A percentile compares a stretch with the other conserved stretches of the same genome.
Evolutionary conservation across 2,113 vertebrate species (phyloP).

Genomic region (Ciconia boyciana): DNA sequence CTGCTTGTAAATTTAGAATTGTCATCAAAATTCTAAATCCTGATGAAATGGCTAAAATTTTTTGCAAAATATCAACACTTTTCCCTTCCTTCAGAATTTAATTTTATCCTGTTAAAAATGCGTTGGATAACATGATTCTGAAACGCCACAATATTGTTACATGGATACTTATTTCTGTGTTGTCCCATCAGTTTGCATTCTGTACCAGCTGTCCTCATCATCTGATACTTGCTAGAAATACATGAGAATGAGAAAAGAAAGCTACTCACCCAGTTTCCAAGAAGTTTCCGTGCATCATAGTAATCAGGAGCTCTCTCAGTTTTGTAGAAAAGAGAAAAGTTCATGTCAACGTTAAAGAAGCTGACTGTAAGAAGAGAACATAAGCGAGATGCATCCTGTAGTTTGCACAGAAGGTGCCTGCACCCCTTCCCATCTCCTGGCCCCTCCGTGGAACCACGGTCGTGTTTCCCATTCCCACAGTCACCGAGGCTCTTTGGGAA

Average conservation of each 20-base stretch:
- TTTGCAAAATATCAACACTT: not conserved
- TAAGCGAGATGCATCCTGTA: not conserved
- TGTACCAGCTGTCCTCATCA: not conserved
- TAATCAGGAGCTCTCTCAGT: conserved; percentile 1
- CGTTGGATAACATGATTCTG: not conserved
- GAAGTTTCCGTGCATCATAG: conserved; percentile 37
- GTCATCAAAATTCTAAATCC: not conserved
- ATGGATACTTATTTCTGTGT: not conserved
- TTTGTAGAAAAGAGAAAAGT: conserved; percentile 53
- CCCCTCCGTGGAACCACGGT: fast-evolving
- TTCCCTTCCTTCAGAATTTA: not conserved
- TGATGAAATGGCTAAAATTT: not conserved
- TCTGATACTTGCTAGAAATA: not conserved
- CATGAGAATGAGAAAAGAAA: not conserved
- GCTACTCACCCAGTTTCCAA: conserved; percentile 61
- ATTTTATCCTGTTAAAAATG: not conserved
- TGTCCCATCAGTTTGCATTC: not conserved
- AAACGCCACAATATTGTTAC: not conserved
- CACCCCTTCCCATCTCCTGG: not conserved
- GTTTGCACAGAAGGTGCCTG: not conserved
- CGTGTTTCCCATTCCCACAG: not conserved
- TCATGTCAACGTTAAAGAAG: conserved; percentile 61
- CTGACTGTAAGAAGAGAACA: conserved; percentile 59
- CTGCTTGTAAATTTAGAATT: not conserved
- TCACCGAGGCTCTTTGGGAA: not conserved